phyloP scores from a whole-genome alignment of 2,113 vertebrate genomes.

The Labrus mixtus region DNA sequence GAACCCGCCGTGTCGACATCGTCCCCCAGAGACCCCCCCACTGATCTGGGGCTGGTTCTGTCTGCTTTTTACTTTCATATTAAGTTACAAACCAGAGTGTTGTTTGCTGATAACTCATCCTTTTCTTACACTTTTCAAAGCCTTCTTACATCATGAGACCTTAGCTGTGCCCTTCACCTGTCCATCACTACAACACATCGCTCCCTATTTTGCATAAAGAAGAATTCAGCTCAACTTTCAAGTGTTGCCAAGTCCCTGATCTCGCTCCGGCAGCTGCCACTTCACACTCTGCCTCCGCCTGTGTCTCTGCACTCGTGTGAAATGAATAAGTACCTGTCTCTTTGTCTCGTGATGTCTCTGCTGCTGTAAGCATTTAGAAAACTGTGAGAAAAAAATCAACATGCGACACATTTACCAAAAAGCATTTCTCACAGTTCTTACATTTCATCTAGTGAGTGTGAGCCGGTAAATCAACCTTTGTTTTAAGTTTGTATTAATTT shows the following conservation, averaged over 20 bases:
- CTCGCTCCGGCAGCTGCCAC: slow-evolving; percentile 6
- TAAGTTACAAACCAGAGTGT: not conserved
- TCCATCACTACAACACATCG: not conserved
- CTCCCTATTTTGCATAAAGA: slow-evolving; percentile 3
- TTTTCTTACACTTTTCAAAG: not conserved
- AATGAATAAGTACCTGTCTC: slow-evolving; percentile 9
- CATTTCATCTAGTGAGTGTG: too few species aligned
- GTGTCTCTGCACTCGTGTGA: not conserved
- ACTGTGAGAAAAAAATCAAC: not conserved
- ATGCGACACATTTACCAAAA: too few species aligned
- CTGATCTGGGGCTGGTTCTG: too few species aligned
- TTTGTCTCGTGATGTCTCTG: slow-evolving; percentile 20
- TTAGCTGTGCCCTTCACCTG: not conserved
- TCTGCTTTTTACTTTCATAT: not conserved
- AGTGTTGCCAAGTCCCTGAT: slow-evolving; percentile 2
- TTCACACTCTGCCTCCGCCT: not conserved
- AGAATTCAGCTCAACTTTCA: slow-evolving; percentile 10
- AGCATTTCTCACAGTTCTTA: too few species aligned
- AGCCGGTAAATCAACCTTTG: too few species aligned
- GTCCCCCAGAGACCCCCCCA: not conserved
- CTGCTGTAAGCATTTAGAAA: not conserved
- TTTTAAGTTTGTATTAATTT: too few species aligned
- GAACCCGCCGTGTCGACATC: not conserved
- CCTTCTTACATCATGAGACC: not conserved
- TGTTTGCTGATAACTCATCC: not conserved